These are phyloP conservation scores for Pantherophis guttatus DNA, from an alignment of 2,113 vertebrate species.

Conservation along the genomic window DNA sequence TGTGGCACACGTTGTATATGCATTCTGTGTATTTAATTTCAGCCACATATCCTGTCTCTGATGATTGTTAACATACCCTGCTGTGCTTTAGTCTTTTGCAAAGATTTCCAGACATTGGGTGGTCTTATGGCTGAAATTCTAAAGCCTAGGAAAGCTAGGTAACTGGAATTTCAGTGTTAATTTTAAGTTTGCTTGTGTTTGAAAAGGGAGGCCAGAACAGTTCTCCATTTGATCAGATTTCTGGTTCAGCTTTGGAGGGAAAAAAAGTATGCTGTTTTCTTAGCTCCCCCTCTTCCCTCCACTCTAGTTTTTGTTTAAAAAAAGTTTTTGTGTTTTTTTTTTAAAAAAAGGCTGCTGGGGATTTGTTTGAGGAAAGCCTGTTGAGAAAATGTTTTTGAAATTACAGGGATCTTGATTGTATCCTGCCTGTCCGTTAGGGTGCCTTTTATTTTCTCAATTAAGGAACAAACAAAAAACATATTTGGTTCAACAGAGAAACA, in stretches of 20 bases:
- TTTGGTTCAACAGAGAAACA: slow-evolving; percentile 28
- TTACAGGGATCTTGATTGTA: slow-evolving; percentile 13
- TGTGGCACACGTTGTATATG: slow-evolving; percentile 6
- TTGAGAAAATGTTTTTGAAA: slow-evolving; percentile 18
- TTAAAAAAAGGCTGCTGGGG: background rate
- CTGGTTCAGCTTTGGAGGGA: background rate
- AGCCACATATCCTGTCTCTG: slow-evolving; percentile 54
- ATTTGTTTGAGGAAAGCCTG: background rate
- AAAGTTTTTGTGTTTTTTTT: background rate
- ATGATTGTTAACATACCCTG: slow-evolving; percentile 35
- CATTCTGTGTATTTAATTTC: slow-evolving; percentile 38
- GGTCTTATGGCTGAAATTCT: slow-evolving; percentile 33
- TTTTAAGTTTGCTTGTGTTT: slow-evolving; percentile 53
- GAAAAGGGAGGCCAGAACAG: slow-evolving; percentile 42
- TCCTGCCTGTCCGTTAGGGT: background rate
- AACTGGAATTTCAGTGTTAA: slow-evolving; percentile 30
- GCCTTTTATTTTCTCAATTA: slow-evolving; percentile 20
- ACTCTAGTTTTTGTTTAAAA: background rate
- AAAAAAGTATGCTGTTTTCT: background rate
- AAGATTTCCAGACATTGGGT: slow-evolving; percentile 51
- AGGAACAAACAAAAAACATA: slow-evolving; percentile 5
- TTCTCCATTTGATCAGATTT: slow-evolving; percentile 42
- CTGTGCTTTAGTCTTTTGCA: slow-evolving; percentile 37
- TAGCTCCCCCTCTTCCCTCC: background rate
- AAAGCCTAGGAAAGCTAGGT: slow-evolving; percentile 28